Evolutionary conservation across 2,797 vertebrate genomes (phyloP).

Genomic region (Parambassis ranga): DNA sequence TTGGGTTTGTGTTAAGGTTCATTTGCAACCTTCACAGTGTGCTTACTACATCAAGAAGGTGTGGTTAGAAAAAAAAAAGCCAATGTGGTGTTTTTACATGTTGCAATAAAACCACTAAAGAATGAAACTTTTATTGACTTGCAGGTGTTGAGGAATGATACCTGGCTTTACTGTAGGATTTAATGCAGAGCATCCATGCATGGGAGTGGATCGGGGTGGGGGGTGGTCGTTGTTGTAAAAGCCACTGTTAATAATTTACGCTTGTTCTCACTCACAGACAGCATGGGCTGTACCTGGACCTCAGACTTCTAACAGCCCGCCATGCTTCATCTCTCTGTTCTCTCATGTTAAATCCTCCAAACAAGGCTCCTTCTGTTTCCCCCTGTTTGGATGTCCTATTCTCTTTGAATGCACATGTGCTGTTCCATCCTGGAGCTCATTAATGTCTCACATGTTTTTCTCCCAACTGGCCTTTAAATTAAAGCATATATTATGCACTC

Average conservation of each 20-base stretch:
- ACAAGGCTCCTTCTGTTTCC: not conserved
- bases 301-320: not conserved
- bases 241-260: constrained; percentile 18
- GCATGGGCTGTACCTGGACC: not conserved
- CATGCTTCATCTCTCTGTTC: not conserved
- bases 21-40: too few relatives aligned
- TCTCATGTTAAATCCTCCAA: constrained; percentile 17
- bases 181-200: not conserved
- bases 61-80: constrained; percentile 4
- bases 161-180: constrained; percentile 5
- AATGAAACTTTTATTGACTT: constrained; percentile 39
- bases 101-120: constrained; percentile 30
- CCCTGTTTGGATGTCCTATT: constrained; percentile 17
- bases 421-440: constrained; percentile 17
- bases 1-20: too few relatives aligned
- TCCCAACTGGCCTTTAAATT: constrained; percentile 22
- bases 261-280: not conserved
- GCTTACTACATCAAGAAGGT: too few relatives aligned
- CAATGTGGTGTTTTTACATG: constrained; percentile 14
- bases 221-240: too few relatives aligned
- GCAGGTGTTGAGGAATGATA: constrained; percentile 16
- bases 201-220: not conserved
- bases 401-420: constrained; percentile 10
- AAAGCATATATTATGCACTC: constrained; percentile 1
- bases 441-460: constrained; percentile 24